Conservation (phyloP, 2,888 invertebrate species). For the Bursaphelenchus okinawaensis region DNA sequence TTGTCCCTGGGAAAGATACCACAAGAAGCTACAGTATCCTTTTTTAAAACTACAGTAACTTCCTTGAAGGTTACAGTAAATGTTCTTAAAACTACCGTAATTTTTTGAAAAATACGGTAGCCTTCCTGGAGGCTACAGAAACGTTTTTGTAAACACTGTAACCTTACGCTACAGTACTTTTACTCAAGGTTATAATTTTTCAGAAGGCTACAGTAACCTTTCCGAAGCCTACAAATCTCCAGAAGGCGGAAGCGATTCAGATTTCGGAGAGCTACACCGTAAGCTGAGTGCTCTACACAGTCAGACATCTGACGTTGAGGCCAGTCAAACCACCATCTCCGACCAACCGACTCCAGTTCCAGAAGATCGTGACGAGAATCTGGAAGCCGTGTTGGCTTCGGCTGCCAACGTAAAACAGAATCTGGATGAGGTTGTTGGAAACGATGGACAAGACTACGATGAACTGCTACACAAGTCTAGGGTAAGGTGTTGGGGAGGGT, state of each 20-base stretch:
- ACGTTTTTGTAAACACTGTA: no score
- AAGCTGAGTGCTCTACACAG: constrained; percentile 1
- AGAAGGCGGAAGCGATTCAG: neutral
- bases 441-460: neutral
- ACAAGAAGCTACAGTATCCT: no score
- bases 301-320: neutral
- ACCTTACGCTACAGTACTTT: no score
- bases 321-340: neutral
- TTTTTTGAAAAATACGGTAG: no score
- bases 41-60: no score
- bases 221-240: neutral
- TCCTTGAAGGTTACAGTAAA: no score
- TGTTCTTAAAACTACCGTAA: no score
- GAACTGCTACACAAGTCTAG: neutral
- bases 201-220: no score
- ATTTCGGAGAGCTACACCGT: constrained; percentile 1
- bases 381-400: neutral
- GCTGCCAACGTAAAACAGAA: neutral
- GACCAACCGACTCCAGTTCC: neutral
- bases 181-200: no score
- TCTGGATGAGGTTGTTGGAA: neutral
- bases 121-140: no score
- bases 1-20: no score
- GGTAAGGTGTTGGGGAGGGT: neutral
- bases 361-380: neutral